Evolutionary conservation across 2,797 vertebrate genomes (phyloP).

Genomic region (Harpagifer antarcticus): DNA sequence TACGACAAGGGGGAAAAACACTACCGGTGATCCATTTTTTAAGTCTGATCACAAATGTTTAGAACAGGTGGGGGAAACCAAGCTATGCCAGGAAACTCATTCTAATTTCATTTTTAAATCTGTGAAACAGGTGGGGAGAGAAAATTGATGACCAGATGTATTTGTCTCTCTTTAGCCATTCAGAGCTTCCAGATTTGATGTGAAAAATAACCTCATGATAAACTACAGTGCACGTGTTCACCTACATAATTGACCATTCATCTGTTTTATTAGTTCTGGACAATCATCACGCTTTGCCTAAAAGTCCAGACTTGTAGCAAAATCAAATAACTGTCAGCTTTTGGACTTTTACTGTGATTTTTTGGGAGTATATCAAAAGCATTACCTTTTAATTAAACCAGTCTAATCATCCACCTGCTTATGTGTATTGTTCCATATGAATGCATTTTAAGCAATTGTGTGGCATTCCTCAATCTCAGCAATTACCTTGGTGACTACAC

Average conservation of each 20-base stretch:
- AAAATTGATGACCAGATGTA: no score
- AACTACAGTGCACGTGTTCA: neutral
- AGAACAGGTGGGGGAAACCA: no score
- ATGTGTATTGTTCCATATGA: conserved; percentile 3
- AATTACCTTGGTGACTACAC: neutral
- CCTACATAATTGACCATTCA: neutral
- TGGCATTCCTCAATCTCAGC: conserved; percentile 14
- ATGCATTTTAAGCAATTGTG: neutral
- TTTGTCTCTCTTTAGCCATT: no score
- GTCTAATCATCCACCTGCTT: conserved; percentile 12
- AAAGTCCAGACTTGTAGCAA: neutral
- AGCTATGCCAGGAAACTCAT: no score
- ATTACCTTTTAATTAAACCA: conserved; percentile 16
- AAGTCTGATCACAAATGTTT: no score
- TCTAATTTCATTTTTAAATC: no score
- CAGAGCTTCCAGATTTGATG: no score
- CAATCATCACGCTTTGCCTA: neutral
- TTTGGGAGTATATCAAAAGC: neutral
- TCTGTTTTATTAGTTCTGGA: neutral
- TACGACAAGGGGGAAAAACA: no score
- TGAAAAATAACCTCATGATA: neutral
- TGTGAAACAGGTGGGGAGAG: no score
- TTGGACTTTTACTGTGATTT: conserved; percentile 5
- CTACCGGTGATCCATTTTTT: no score
- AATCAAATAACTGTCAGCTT: neutral